phyloP scores from a whole-genome alignment of 2,888 invertebrate species.

The Polymixis flavicincta region DNA sequence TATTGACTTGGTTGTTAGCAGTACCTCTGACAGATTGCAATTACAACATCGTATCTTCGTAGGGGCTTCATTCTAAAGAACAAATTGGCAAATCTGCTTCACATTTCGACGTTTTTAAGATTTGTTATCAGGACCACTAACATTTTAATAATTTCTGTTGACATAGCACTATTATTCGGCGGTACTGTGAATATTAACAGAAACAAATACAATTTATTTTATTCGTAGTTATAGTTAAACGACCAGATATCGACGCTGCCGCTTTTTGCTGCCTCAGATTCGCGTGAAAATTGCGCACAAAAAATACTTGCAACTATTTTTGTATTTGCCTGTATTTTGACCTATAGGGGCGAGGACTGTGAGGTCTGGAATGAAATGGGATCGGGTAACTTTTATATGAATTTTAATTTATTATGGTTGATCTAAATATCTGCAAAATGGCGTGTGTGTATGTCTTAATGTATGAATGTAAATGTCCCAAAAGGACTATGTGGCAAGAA shows the following conservation, averaged over 20 bases:
- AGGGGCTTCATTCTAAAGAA: conserved; percentile 1
- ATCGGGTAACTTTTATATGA: conserved; percentile 62
- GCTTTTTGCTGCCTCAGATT: conserved; percentile 60
- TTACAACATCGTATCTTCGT: neutral
- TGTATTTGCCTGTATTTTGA: conserved; percentile 56
- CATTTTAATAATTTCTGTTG: conserved; percentile 20
- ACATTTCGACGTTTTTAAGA: conserved; percentile 3
- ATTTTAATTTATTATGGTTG: neutral
- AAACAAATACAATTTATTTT: conserved; percentile 61
- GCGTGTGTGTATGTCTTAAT: neutral
- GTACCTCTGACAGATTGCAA: neutral
- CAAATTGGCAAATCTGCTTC: conserved; percentile 19
- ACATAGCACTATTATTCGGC: neutral
- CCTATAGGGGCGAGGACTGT: conserved; percentile 62
- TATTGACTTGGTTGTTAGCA: neutral
- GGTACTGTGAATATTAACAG: conserved; percentile 22
- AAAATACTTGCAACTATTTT: conserved; percentile 61
- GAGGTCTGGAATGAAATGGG: conserved; percentile 65
- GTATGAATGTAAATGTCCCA: neutral
- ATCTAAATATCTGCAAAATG: neutral
- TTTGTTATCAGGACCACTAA: conserved; percentile 25
- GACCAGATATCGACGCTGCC: conserved; percentile 57
- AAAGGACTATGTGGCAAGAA: neutral
- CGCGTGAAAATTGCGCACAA: conserved; percentile 63
- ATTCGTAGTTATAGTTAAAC: conserved; percentile 53